These are phyloP conservation scores for Zophobas morio DNA, from an alignment of 1,140 invertebrate species.

Conservation along the genomic window DNA sequence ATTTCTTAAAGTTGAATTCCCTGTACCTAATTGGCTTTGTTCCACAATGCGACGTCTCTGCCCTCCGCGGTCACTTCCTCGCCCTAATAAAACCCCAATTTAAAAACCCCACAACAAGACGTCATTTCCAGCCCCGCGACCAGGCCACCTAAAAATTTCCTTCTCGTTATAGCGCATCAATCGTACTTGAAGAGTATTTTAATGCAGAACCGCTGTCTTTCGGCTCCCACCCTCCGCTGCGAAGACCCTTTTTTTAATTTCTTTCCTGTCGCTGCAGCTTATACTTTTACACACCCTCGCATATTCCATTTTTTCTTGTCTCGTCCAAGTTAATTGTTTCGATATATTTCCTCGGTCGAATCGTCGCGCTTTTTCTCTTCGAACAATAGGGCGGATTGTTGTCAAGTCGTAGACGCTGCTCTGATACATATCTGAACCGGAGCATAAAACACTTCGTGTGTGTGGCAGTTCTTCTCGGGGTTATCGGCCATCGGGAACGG, in stretches of 20 bases:
- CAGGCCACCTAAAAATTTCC: constrained; percentile 40
- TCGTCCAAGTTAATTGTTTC: constrained; percentile 63
- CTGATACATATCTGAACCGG: constrained; percentile 37
- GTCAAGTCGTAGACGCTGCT: constrained; percentile 33
- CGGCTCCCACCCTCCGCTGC: constrained; percentile 23
- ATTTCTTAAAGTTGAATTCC: no score
- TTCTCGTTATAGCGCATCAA: constrained; percentile 13
- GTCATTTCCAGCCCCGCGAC: constrained; percentile 59
- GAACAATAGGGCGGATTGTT: constrained; percentile 35
- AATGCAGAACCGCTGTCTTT: constrained; percentile 44
- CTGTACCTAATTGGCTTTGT: no score
- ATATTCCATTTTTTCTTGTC: constrained; percentile 60
- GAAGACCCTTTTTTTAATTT: constrained; percentile 62
- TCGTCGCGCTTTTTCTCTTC: constrained; percentile 20
- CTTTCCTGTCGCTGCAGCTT: constrained; percentile 60
- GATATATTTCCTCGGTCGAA: constrained; percentile 55
- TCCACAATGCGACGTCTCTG: no score
- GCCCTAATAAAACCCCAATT: constrained; percentile 58
- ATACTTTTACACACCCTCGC: constrained; percentile 49
- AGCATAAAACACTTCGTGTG: constrained; percentile 29
- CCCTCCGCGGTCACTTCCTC: constrained; percentile 63
- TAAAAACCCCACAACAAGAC: constrained; percentile 50
- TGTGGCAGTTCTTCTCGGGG: constrained; percentile 36
- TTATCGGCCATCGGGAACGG: constrained; percentile 45
- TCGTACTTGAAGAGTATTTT: constrained; percentile 20